These are phyloP conservation scores for Ophioninae sp. DNA, from an alignment of 2,888 invertebrate genomes.

Conservation along the genomic window DNA sequence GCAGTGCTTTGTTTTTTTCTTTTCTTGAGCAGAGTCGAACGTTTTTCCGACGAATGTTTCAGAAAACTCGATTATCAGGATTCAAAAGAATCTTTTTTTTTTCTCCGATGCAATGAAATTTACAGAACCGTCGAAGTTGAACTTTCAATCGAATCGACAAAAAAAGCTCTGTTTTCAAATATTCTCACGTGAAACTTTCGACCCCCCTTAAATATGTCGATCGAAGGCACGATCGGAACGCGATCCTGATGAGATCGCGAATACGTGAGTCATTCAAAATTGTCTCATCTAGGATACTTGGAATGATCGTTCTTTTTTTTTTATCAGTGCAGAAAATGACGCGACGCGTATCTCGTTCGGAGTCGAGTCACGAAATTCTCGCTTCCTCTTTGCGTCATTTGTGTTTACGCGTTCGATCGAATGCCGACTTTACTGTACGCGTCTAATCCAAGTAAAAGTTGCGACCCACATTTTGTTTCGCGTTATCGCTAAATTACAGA, in stretches of 20 bases:
- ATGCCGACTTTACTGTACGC: constrained; percentile 8
- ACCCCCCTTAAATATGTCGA: constrained; percentile 29
- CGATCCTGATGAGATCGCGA: constrained; percentile 45
- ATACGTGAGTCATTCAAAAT: constrained; percentile 47
- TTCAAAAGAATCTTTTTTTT: not conserved
- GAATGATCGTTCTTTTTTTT: constrained; percentile 49
- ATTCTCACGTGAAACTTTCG: not conserved
- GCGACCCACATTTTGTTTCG: not conserved
- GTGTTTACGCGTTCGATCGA: constrained; percentile 1
- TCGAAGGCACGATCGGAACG: constrained; percentile 62
- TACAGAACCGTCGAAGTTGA: not conserved
- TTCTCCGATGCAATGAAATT: not conserved
- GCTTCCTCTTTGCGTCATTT: constrained; percentile 3
- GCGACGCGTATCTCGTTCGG: constrained; percentile 28
- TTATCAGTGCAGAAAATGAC: constrained; percentile 27
- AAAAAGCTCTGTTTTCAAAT: not conserved
- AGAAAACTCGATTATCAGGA: not conserved
- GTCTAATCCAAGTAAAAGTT: constrained; percentile 24
- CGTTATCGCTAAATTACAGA: constrained; percentile 40
- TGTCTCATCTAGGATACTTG: constrained; percentile 50
- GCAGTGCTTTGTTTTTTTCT: constrained; percentile 64
- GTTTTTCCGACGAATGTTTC: not conserved
- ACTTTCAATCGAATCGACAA: not conserved
- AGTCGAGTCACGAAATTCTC: constrained; percentile 40
- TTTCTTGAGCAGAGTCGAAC: not conserved